These are phyloP conservation scores for Aphelenchoides fujianensis DNA, from an alignment of 1,140 invertebrate species.

Conservation along the genomic window DNA sequence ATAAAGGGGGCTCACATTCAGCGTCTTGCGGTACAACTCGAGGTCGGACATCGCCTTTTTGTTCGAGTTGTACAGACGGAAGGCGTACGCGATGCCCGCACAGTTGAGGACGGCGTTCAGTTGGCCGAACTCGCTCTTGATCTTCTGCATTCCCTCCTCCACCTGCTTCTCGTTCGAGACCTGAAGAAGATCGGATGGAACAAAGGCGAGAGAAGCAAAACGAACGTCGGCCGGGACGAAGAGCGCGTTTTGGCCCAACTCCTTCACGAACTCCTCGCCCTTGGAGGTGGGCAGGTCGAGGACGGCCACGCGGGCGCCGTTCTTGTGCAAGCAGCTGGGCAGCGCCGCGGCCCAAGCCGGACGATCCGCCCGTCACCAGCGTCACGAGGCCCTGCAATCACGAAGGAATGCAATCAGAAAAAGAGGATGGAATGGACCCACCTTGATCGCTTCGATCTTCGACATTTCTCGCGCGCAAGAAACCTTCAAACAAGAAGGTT, in stretches of 20 bases:
- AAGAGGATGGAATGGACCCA: neutral
- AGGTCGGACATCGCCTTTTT: constrained; percentile 74
- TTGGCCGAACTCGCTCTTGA: constrained; percentile 77
- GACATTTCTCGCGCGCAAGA: neutral
- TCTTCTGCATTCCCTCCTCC: constrained; percentile 71
- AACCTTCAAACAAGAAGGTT: no score
- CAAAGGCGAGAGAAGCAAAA: constrained; percentile 22
- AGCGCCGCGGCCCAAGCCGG: constrained; percentile 83
- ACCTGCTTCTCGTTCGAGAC: constrained; percentile 81
- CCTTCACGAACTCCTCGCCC: constrained; percentile 73
- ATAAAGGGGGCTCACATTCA: no score
- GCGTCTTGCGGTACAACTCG: constrained; percentile 68
- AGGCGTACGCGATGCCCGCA: constrained; percentile 84
- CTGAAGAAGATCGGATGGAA: no score
- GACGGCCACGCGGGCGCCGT: constrained; percentile 78
- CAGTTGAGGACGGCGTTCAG: constrained; percentile 88
- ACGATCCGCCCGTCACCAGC: constrained; percentile 86
- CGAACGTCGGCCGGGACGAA: constrained; percentile 77
- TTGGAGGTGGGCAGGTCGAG: constrained; percentile 81
- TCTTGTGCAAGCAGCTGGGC: constrained; percentile 75
- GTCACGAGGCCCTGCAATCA: constrained; percentile 70
- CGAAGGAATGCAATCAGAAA: neutral
- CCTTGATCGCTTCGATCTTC: neutral
- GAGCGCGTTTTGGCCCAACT: constrained; percentile 73
- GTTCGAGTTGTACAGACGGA: constrained; percentile 84